phyloP scores from a whole-genome alignment of 2,113 vertebrate species.

The Ornithorhynchus anatinus region DNA sequence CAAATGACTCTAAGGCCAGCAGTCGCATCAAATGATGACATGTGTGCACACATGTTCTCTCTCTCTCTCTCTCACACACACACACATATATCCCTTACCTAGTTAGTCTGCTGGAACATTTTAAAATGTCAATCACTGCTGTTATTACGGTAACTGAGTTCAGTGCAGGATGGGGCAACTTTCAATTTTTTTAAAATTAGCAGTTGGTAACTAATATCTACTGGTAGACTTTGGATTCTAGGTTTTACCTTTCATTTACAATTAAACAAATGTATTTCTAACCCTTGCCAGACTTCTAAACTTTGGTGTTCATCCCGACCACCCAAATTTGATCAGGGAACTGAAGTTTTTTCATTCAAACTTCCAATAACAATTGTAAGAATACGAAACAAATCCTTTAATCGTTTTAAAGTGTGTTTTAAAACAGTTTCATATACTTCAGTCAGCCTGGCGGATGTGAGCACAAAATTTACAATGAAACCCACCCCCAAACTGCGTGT shows the following conservation, averaged over 20 bases:
- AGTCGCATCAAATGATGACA: no score
- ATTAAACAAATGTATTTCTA: neutral
- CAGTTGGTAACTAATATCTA: neutral
- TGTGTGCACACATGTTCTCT: no score
- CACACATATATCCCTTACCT: neutral
- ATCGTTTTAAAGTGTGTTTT: constrained; percentile 73
- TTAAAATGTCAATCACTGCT: neutral
- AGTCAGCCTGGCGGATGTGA: constrained; percentile 52
- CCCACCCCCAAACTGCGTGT: constrained; percentile 29
- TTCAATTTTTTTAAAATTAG: no score
- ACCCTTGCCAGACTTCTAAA: neutral
- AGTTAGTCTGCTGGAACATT: neutral
- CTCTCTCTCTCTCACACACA: no score
- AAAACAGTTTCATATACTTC: constrained; percentile 77
- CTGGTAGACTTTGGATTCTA: neutral
- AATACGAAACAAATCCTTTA: constrained; percentile 74
- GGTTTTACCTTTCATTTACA: neutral
- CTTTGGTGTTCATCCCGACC: neutral
- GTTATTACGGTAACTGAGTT: neutral
- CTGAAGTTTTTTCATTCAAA: neutral
- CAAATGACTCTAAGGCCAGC: neutral
- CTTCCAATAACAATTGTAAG: constrained; percentile 52
- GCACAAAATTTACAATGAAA: constrained; percentile 26
- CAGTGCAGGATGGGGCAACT: neutral
- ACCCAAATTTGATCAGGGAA: neutral